phyloP scores from a whole-genome alignment of 2,113 vertebrate genomes.

The Microtus richardsoni region DNA sequence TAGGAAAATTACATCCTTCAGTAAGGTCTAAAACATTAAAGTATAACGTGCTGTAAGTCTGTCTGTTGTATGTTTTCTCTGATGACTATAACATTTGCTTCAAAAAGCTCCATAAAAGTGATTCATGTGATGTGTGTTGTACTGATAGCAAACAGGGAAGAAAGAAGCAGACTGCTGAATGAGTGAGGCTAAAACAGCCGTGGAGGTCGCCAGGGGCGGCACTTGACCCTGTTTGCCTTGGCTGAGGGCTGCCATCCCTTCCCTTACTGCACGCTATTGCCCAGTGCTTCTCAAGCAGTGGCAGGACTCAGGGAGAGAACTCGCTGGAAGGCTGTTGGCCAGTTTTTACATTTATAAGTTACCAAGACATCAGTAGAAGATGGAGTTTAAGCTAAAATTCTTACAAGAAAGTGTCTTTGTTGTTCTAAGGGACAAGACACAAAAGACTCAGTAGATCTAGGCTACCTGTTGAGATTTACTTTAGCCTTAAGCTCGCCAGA shows the following conservation, averaged over 20 bases:
- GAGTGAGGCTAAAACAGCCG: not conserved
- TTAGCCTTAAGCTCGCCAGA: not conserved
- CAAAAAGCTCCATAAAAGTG: not conserved
- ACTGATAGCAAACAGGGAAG: not conserved
- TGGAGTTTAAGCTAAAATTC: conserved; percentile 32
- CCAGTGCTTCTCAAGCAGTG: not conserved
- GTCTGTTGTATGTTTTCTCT: conserved; percentile 1
- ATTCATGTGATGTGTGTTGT: not conserved
- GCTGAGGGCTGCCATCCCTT: not conserved
- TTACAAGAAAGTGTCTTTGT: conserved; percentile 7
- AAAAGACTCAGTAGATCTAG: not conserved
- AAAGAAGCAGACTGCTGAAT: not conserved
- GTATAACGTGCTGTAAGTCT: not conserved
- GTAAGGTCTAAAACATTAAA: not conserved
- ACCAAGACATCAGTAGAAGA: conserved; percentile 2
- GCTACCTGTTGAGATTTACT: not conserved
- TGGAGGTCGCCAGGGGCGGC: not conserved
- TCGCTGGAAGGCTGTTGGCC: not conserved
- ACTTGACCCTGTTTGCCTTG: not conserved
- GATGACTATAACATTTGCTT: not conserved
- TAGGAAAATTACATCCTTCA: not conserved
- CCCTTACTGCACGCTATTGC: not conserved
- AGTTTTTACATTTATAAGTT: conserved; percentile 33
- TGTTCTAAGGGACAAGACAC: conserved; percentile 2
- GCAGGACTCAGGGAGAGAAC: not conserved